Evolutionary conservation across 2,888 invertebrate species (phyloP), one percentile per base, ranked within the genome.

Genomic region (Cataglyphis livida): DNA sequence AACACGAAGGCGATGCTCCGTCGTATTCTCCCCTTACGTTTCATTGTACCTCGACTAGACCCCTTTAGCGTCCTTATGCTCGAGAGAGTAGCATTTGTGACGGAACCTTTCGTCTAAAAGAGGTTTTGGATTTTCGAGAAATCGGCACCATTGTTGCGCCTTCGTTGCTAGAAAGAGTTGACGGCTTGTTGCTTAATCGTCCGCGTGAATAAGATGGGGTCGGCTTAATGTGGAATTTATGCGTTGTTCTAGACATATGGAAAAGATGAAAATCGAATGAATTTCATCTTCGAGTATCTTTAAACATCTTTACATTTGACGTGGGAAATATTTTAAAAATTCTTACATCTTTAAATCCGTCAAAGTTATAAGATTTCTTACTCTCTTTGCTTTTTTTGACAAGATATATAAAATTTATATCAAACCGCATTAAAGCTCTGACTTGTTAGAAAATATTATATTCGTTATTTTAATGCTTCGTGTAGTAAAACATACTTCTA

Each of bases 11-110:
- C 81, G 71, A 25, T 76, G 65, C 82, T 68, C 71, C 73, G 65
- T 68, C 75, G 51, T 74, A 21, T 35, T 64, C 78, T 76, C 83
- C 79, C 83, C 78, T 61, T 65, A 82, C 66, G 82, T 79, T 88
- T 84, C 61, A 83, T 84, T 81, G 84, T 57, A 83, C 84, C 82
- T 84, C 62, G 66, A 81, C 75, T 59, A 66, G 38, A 21, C 32
- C 84, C 82, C 83, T 82, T 84, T 68, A 68, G 81, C 51, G 64
- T 84, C 85, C 78, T 59, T 88, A 88, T 83, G 82, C 88, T 88
- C 82, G 85, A 64, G 75, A 87, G 88, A 87, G 84, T 84, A 88
- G 76, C 87, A 81, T 84, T 85, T 87, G 85, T 70, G 83, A 85
- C 86, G 15, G 51, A 70, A 83, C 32, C 73, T 83, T 61, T 68